These are phyloP conservation scores for Acanthococcus lagerstroemiae DNA, from an alignment of 2,888 invertebrate genomes.

Conservation along the genomic window DNA sequence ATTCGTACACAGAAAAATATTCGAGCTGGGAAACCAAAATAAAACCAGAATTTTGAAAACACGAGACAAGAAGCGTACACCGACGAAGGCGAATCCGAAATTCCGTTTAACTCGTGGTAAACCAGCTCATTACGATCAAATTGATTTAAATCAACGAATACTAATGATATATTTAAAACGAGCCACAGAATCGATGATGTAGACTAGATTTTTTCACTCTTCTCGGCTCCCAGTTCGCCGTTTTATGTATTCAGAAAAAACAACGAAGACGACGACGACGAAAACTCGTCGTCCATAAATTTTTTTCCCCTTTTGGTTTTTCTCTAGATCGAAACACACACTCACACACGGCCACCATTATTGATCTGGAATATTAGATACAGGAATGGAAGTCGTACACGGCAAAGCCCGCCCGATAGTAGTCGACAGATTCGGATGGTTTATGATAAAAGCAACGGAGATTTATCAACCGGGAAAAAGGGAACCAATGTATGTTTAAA, in stretches of 20 bases:
- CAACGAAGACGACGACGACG: not conserved
- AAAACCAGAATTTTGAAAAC: no score
- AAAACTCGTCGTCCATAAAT: not conserved
- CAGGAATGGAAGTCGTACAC: not conserved
- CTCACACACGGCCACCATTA: no score
- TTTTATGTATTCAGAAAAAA: not conserved
- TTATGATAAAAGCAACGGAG: no score
- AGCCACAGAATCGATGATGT: not conserved
- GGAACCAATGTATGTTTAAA: no score
- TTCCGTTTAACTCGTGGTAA: not conserved
- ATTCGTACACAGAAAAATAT: no score
- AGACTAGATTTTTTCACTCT: not conserved
- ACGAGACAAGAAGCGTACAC: no score
- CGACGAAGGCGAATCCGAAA: no score
- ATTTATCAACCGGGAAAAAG: no score
- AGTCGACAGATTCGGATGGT: not conserved
- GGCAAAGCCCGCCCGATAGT: not conserved
- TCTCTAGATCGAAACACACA: no score
- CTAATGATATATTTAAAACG: conserved; percentile 15
- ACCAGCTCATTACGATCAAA: conserved; percentile 12
- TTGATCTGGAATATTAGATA: not conserved
- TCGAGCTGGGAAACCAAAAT: no score
- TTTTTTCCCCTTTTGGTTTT: not conserved
- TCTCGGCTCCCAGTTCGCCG: not conserved
- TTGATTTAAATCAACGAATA: conserved; percentile 21